Evolutionary conservation across 2,888 invertebrate species (phyloP), one percentile per base, ranked within the genome.

Genomic region (Latrodectus elegans): DNA sequence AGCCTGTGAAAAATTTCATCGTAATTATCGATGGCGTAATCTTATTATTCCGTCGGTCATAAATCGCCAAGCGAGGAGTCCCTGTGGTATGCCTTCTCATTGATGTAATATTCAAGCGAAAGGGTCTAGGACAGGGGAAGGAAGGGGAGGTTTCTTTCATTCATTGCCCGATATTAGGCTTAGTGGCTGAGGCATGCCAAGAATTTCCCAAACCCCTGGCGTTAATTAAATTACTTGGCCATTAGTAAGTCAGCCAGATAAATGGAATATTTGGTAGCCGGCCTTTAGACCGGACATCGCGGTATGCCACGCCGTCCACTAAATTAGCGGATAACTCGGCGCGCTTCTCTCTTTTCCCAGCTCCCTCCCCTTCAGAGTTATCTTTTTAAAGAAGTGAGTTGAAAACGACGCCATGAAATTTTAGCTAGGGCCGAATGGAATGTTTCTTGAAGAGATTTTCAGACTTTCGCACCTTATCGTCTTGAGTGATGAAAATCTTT

Each of bases 171-270:
- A 87, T 87, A 87, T 87, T 87, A 87, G 86, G 86, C 81, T 87
- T 87, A 87, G 86, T 87, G 86, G 86, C 86, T 87, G 81, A 87
- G 86, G 86, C 77, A 87, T 65, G 86, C 86, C 81, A 87, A 87
- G 86, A 87, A 87, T 87, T 87, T 87, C 77, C 86, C 86, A 87
- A 87, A 87, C 86, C 86, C 86, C 67, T 55, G 81, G 86, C 81
- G 86, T 87, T 87, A 87, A 87, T 87, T 87, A 87, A 87, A 87
- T 87, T 87, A 87, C 86, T 87, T 87, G 86, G 86, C 86, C 86
- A 87, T 87, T 87, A 87, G 86, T 87, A 81, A 87, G 86, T 87
- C 81, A 53, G 81, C 72, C 77, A 76, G 51, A 81, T 81, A 76
- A 76, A 81, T 81, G 86, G 81, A 81, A 87, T 87, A 76, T 76